Base-by-base conservation (phyloP, 2,888 invertebrate species). In the Chloroclystis v-ata region DNA sequence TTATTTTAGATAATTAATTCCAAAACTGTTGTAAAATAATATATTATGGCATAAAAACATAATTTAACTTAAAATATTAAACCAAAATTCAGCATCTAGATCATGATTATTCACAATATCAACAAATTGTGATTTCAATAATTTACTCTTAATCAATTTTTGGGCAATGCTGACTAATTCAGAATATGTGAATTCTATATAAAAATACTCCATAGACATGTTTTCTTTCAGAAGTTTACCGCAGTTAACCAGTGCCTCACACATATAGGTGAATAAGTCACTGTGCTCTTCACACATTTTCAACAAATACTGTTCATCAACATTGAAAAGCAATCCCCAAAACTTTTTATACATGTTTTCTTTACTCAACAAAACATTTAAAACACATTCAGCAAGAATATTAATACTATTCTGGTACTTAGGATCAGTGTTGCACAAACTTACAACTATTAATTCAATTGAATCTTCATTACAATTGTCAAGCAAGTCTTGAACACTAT, bases 151-250 rank as follows among this genome's bases (percentile, higher is more conserved):
- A 52, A 80, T 77, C 20, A 92, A 71, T 48, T 59, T 75, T 57
- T 73, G 74, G 0, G 90, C 71, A 26, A 89, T 62, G 25, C 61
- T 59, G 1, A 80, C 63, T 44, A 92, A 69, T 61, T 90, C 84
- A 0, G 78, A 70, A 64, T 89, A 90, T 48, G 80, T 77, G 20
- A 92, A 71, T 54, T 89, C 86, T 42, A 85, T 75, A 52, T 85
- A 84, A 69, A 83, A 85, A 40, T 61, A 79, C 44, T 83, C 77
- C 0, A 74, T 57, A 0, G 81, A 81, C 72, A 85, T 76, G 41
- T 76, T 65, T 37, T 81, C 75, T 47, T 65, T 61, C 2, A 83
- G 29, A 28, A 83, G 65, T 60, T 75, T 87, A 42, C 82, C 84
- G 72, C 61, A 69, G 45, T 84, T 83, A 42, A 67, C 69, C 57